Percentiles rank a stretch among this genome's conserved stretches.
Conservation (phyloP, 1,140 invertebrate genomes). For the Danaus melanippus region DNA sequence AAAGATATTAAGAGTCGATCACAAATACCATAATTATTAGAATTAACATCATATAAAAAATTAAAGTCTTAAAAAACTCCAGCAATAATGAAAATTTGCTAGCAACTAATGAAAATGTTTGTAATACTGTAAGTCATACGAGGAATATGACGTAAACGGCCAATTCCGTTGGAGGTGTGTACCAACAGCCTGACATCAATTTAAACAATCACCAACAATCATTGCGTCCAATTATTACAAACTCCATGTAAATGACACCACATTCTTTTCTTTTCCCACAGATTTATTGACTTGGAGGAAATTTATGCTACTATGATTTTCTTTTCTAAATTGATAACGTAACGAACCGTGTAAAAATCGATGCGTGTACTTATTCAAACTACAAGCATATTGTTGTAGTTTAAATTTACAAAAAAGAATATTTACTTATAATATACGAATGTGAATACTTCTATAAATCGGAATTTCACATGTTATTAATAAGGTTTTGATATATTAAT, state of each 20-base stretch:
- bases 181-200: conserved; percentile 47
- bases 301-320: conserved; percentile 1
- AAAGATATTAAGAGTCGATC: too few species aligned
- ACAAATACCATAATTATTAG: too few species aligned
- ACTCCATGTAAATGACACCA: conserved; percentile 3
- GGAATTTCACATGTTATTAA: too few species aligned
- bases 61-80: too few species aligned
- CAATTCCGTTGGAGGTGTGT: conserved; percentile 29
- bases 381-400: too few species aligned
- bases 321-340: conserved; percentile 18
- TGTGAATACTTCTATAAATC: too few species aligned
- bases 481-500: too few species aligned
- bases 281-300: conserved; percentile 1
- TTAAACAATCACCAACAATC: conserved; percentile 53
- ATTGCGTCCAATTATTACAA: conserved; percentile 39
- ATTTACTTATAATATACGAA: too few species aligned
- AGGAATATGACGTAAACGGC: conserved; percentile 7
- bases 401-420: too few species aligned
- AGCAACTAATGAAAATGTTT: too few species aligned
- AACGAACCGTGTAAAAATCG: conserved; percentile 12
- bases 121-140: conserved; percentile 1
- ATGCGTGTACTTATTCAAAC: neutral
- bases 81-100: too few species aligned
- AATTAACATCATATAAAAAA: too few species aligned
- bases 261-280: neutral